phyloP scores from a whole-genome alignment of 2,113 vertebrate genomes.

The Willisornis vidua region DNA sequence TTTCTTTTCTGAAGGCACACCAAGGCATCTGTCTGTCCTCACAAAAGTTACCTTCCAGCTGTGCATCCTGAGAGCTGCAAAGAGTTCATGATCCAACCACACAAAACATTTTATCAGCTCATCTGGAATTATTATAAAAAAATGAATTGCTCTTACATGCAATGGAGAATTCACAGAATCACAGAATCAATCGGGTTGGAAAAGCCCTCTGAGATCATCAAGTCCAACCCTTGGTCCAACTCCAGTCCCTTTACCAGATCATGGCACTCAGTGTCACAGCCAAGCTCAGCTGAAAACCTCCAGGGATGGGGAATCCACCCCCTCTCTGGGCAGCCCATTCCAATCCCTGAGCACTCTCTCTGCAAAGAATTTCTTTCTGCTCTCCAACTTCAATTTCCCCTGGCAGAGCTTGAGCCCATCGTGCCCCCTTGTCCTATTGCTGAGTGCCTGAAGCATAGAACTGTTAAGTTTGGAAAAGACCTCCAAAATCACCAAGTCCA shows the following conservation, averaged over 20 bases:
- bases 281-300: too few relatives aligned
- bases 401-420: too few relatives aligned
- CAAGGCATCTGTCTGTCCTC: background rate
- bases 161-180: background rate
- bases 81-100: background rate
- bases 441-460: background rate
- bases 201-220: background rate
- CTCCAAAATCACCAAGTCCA: background rate
- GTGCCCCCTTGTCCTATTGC: too few relatives aligned
- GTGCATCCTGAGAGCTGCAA: background rate
- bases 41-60: background rate
- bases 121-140: background rate
- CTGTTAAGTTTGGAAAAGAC: background rate
- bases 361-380: too few relatives aligned
- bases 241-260: too few relatives aligned
- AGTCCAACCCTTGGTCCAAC: too few relatives aligned
- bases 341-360: too few relatives aligned
- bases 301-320: too few relatives aligned
- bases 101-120: background rate
- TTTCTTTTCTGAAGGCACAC: background rate
- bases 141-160: background rate
- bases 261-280: too few relatives aligned
- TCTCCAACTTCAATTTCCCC: too few relatives aligned
- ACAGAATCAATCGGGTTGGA: background rate
- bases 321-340: too few relatives aligned